Percentiles rank a stretch among this genome's conserved stretches.
These are phyloP conservation scores for Eristalis tenax DNA, from an alignment of 2,888 invertebrate species.

Conservation along the genomic window DNA sequence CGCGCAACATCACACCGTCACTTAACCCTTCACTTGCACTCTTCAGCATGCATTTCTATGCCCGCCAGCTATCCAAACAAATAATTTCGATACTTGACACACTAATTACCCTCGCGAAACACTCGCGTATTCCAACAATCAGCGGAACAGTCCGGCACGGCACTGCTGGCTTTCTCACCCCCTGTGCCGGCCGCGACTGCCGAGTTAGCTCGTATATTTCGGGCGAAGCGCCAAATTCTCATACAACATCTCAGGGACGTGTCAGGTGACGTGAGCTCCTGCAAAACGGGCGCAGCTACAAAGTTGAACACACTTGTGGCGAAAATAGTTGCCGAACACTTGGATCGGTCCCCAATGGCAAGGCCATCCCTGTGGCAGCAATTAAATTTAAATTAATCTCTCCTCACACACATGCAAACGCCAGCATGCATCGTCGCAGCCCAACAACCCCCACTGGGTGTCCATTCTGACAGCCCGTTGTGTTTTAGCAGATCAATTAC, in stretches of 20 bases:
- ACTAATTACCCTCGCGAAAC: neutral
- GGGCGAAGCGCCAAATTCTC: constrained; percentile 48
- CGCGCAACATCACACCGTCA: constrained; percentile 9
- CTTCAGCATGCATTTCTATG: neutral
- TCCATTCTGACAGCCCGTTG: constrained; percentile 23
- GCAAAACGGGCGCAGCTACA: neutral
- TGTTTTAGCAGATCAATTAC: constrained; percentile 50
- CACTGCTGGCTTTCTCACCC: neutral
- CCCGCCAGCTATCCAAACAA: neutral
- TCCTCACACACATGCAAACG: neutral
- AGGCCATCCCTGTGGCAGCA: constrained; percentile 12
- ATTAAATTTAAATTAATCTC: constrained; percentile 27
- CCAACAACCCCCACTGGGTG: neutral
- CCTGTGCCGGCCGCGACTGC: neutral
- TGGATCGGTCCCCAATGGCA: neutral
- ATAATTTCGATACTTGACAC: too few species aligned
- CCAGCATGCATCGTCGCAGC: neutral
- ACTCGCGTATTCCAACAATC: too few species aligned
- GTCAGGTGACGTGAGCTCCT: neutral
- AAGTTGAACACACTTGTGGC: neutral
- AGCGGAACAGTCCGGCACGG: neutral
- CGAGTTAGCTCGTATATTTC: constrained; percentile 23
- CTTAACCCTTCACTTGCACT: constrained; percentile 5
- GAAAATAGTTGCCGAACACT: constrained; percentile 12
- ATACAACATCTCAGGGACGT: constrained; percentile 36